phyloP scores from a whole-genome alignment of 2,113 vertebrate species.

The Trachemys scripta region DNA sequence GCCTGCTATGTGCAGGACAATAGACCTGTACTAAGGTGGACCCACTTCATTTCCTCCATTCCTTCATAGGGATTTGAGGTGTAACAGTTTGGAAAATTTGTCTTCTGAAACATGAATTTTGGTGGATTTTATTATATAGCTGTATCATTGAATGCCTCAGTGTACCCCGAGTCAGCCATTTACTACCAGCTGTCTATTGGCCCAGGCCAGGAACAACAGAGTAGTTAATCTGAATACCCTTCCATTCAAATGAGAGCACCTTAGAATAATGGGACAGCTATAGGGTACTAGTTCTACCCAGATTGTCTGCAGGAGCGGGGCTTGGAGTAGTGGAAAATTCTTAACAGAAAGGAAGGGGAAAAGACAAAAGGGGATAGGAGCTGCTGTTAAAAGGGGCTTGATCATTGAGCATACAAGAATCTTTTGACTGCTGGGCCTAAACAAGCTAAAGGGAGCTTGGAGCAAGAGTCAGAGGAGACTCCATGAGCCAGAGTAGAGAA shows the following conservation, averaged over 20 bases:
- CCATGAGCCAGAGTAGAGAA: neutral
- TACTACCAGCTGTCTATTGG: neutral
- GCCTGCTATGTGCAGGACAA: neutral
- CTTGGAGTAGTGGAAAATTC: neutral
- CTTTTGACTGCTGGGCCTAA: neutral
- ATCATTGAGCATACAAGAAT: neutral
- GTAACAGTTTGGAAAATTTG: neutral
- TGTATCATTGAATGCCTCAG: neutral
- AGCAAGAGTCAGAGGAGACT: neutral
- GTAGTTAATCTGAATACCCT: neutral
- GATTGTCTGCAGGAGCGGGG: neutral
- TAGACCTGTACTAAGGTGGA: neutral
- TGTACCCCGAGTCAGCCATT: neutral
- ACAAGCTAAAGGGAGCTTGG: neutral
- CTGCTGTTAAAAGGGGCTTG: neutral
- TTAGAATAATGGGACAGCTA: neutral
- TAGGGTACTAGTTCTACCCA: neutral
- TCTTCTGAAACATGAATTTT: neutral
- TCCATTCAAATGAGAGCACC: neutral
- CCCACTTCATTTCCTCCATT: neutral
- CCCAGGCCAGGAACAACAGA: neutral
- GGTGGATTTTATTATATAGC: neutral
- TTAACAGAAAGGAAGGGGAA: neutral
- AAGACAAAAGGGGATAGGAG: neutral
- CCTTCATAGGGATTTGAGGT: neutral